These are phyloP conservation scores for Macrosteles quadrilineatus DNA, from an alignment of 1,140 invertebrate species.

Conservation along the genomic window DNA sequence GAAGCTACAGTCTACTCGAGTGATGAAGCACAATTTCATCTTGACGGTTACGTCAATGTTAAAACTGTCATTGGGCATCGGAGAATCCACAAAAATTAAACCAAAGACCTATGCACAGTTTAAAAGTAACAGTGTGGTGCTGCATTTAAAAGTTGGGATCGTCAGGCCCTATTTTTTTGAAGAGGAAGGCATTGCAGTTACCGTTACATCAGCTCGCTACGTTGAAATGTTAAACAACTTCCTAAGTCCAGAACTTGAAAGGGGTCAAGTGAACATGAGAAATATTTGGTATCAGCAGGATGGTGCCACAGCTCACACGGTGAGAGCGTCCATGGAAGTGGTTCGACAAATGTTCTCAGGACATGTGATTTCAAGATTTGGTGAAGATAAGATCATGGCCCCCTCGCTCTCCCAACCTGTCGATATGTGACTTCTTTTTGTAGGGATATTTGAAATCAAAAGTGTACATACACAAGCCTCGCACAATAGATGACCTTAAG, in stretches of 20 bases:
- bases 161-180: slow-evolving; percentile 35
- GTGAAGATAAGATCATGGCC: neutral
- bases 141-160: slow-evolving; percentile 31
- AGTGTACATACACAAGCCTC: slow-evolving; percentile 18
- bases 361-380: slow-evolving; percentile 22
- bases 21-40: slow-evolving; percentile 48
- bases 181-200: slow-evolving; percentile 34
- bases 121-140: slow-evolving; percentile 44
- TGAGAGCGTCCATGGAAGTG: no score
- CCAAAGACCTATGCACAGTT: slow-evolving; percentile 45
- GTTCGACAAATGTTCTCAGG: neutral
- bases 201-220: no score
- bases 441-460: neutral
- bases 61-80: slow-evolving; percentile 41
- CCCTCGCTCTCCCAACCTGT: neutral
- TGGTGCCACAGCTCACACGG: no score
- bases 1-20: slow-evolving; percentile 38
- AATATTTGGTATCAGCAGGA: no score
- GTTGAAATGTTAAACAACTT: slow-evolving; percentile 37
- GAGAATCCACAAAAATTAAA: slow-evolving; percentile 42
- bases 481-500: slow-evolving; percentile 33
- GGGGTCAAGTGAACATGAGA: no score
- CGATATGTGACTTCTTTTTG: no score
- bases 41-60: slow-evolving; percentile 46
- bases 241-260: slow-evolving; percentile 36